These are phyloP conservation scores for Pseudolaguvia tuberculata DNA, from an alignment of 2,113 vertebrate genomes.

Conservation along the genomic window DNA sequence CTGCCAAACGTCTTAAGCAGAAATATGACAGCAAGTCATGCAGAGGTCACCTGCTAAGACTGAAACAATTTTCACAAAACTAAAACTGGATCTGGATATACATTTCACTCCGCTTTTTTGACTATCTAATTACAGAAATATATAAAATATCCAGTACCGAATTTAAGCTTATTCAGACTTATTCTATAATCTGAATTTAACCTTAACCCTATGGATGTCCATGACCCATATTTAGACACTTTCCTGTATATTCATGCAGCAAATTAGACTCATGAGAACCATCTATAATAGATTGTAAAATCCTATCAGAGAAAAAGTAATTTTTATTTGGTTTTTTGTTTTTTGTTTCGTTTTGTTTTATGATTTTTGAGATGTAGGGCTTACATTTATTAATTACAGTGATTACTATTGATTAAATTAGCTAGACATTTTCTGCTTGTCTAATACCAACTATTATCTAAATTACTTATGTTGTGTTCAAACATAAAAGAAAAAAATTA, in stretches of 20 bases:
- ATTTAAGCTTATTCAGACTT: background rate
- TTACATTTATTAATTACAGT: too few relatives aligned
- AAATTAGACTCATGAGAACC: background rate
- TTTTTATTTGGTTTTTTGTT: background rate
- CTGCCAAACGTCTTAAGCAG: too few relatives aligned
- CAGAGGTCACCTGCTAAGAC: too few relatives aligned
- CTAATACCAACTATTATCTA: background rate
- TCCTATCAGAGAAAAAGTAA: background rate
- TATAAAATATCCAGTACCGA: background rate
- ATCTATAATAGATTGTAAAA: background rate
- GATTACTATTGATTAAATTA: background rate
- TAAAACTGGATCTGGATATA: background rate
- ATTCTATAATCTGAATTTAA: background rate
- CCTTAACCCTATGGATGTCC: background rate
- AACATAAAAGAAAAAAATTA: background rate
- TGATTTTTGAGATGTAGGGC: background rate
- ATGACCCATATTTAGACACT: background rate
- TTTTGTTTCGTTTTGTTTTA: background rate
- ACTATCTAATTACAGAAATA: background rate
- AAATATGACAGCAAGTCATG: too few relatives aligned
- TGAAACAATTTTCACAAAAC: too few relatives aligned
- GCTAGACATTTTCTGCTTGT: background rate
- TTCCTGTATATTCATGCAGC: background rate
- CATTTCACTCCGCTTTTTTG: background rate
- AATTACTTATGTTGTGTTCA: background rate